Evolutionary conservation across 2,888 invertebrate species (phyloP), one percentile per base, ranked within the genome.

Genomic region (Heliconius charithonia): DNA sequence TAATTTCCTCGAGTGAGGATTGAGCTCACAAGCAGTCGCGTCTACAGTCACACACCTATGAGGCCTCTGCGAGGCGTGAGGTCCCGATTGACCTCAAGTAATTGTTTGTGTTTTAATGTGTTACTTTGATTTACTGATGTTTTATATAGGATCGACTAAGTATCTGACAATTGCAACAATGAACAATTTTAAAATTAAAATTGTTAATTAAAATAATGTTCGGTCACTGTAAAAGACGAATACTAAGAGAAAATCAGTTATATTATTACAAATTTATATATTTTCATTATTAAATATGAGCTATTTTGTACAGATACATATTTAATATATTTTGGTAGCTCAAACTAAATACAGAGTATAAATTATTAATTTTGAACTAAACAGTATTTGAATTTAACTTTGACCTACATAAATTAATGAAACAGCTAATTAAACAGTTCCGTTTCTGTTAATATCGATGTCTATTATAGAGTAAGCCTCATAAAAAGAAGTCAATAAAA

Each of bases 401-500:
- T 78, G 78, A 79, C 78, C 78, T 80, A 79, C 70, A 79, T 76
- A 80, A 80, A 77, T 82, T 78, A 82, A 85, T 83, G 83, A 84
- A 84, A 81, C 78, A 86, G 83, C 85, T 87, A 88, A 90, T 89
- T 89, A 88, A 86, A 85, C 84, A 84, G 85, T 84, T 85, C 80
- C 82, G 83, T 85, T 84, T 81, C 84, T 84, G 86, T 87, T 88
- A 88, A 88, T 89, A 89, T 87, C 87, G 82, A 82, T 83, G 86
- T 86, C 87, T 85, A 86, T 88, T 87, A 89, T 88, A 87, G 87
- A 86, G 86, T 85, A 84, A 83, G 85, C 80, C 88, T 89, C 89
- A 90, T 91, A 91, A 92, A 91, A 90, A 87, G 87, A 89, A 89
- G 87, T 91, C 89, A 90, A 92, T 92, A 92, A 91, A 90, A 90